Base-by-base conservation (phyloP, 2,888 invertebrate genomes). In the Galeruca laticollis region DNA sequence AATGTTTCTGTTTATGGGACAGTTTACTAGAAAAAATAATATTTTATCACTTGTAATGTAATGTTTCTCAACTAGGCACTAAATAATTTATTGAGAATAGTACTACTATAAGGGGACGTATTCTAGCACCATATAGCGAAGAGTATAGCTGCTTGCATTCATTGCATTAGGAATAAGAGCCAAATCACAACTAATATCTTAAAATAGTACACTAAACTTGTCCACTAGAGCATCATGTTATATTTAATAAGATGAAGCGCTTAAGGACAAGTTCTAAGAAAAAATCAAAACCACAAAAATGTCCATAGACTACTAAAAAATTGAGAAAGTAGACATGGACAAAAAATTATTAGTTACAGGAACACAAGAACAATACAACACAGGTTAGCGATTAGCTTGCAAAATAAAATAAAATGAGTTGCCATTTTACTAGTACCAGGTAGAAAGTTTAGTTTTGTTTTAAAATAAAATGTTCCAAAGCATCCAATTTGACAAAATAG, bases 91-190 rank as follows among this genome's bases (percentile, higher is more conserved):
- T 47, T 18, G 5, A 8, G 15, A 26, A 51, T 10, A 57, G 18
- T 57, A 54, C 57, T 71, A 69, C 59, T 61, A 21, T n/a, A 56
- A 40, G 51, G 52, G 56, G 33, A 57, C 20, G 18, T 37, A 21
- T 61, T 61, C 59, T 40, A 68, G 71, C 69, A 70, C 70, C 68
- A 68, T 61, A 65, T 66, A 70, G 71, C 69, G 62, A 43, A 75
- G 60, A 74, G 79, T 69, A 80, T 77, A 79, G 81, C 78, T 78
- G 81, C 80, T 82, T 76, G 49, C 66, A 66, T 79, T 84, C 82
- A 84, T 83, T 83, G 84, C 83, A 83, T 83, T 81, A 82, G 82
- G 83, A 84, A 82, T 81, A 71, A 80, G 81, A 78, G 78, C 80
- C 80, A 70, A 68, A 65, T 64, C 64, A 74, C 69, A 74, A 71